phyloP scores from a whole-genome alignment of 1,140 invertebrate species.

The Neuroterus valhalla region DNA sequence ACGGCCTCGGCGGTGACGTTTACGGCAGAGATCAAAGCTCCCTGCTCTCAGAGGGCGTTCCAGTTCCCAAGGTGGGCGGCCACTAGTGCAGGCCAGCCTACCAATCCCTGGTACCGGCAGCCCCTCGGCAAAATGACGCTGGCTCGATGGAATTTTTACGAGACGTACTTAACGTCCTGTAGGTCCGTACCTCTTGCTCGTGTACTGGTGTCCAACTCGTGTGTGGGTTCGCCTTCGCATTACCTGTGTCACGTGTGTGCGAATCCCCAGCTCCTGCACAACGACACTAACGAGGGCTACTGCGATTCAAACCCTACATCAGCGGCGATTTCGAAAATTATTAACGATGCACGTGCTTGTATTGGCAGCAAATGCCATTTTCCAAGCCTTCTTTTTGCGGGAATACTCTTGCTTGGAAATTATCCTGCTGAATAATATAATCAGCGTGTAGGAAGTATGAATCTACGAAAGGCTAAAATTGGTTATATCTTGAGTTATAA shows the following conservation, averaged over 20 bases:
- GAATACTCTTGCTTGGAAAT: too few species aligned
- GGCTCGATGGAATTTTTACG: slow-evolving; percentile 73
- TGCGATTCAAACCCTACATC: slow-evolving; percentile 29
- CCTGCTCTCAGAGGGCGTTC: slow-evolving; percentile 42
- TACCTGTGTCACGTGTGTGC: slow-evolving; percentile 44
- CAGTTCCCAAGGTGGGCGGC: slow-evolving; percentile 11
- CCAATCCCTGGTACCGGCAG: slow-evolving; percentile 36
- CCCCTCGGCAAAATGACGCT: slow-evolving; percentile 69
- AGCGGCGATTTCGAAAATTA: slow-evolving; percentile 13
- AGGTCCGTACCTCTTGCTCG: slow-evolving; percentile 35
- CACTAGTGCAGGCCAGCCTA: slow-evolving; percentile 35
- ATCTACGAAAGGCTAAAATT: too few species aligned
- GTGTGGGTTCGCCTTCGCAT: slow-evolving; percentile 32
- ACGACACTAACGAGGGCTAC: slow-evolving; percentile 52
- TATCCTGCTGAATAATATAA: too few species aligned
- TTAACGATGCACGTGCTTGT: slow-evolving; percentile 5
- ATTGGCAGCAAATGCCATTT: slow-evolving; percentile 22
- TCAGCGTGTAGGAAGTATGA: too few species aligned
- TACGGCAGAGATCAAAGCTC: slow-evolving; percentile 51
- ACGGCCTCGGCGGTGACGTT: slow-evolving; percentile 9
- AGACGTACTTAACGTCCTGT: slow-evolving; percentile 70
- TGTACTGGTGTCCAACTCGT: slow-evolving; percentile 7
- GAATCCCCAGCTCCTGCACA: slow-evolving; percentile 40
- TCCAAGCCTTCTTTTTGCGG: neutral
- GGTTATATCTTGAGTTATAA: too few species aligned